Conservation (phyloP, 1,140 invertebrate species). For the Mesaphorura yosii region DNA sequence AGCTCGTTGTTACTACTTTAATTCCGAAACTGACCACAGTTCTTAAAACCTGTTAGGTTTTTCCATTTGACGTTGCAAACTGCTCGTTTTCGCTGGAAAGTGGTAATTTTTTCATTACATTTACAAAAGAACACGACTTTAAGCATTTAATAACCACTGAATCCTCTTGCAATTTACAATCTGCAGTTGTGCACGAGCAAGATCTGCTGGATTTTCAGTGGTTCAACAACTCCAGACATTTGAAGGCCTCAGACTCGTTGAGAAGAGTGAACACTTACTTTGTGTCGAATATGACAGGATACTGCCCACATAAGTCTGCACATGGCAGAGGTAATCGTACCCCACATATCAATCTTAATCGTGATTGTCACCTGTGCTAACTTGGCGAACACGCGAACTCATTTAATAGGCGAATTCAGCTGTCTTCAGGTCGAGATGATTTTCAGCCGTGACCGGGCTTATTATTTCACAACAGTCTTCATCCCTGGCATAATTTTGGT, state of each 20-base stretch:
- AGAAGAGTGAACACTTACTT: conserved; percentile 82
- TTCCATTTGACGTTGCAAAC: conserved; percentile 86
- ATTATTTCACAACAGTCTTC: conserved; percentile 92
- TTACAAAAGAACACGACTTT: no score
- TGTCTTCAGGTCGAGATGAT: conserved; percentile 81
- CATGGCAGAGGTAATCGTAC: conserved; percentile 64
- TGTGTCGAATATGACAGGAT: conserved; percentile 75
- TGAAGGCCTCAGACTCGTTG: conserved; percentile 71
- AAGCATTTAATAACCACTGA: no score
- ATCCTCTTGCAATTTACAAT: conserved; percentile 17
- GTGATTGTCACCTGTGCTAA: no score
- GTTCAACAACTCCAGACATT: conserved; percentile 76
- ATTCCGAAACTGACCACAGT: no score
- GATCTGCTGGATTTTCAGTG: conserved; percentile 76
- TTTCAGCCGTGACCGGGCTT: conserved; percentile 83
- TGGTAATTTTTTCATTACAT: conserved; percentile 70
- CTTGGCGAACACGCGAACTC: background rate
- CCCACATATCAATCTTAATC: background rate
- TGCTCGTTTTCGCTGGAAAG: conserved; percentile 91
- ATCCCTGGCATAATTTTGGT: conserved; percentile 90
- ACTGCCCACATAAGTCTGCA: conserved; percentile 54
- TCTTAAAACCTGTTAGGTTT: conserved; percentile 70
- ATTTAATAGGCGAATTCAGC: conserved; percentile 71
- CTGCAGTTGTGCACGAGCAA: conserved; percentile 75
- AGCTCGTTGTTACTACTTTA: no score